Base-by-base conservation (phyloP, 2,797 vertebrate species). In the Lates japonicus region DNA sequence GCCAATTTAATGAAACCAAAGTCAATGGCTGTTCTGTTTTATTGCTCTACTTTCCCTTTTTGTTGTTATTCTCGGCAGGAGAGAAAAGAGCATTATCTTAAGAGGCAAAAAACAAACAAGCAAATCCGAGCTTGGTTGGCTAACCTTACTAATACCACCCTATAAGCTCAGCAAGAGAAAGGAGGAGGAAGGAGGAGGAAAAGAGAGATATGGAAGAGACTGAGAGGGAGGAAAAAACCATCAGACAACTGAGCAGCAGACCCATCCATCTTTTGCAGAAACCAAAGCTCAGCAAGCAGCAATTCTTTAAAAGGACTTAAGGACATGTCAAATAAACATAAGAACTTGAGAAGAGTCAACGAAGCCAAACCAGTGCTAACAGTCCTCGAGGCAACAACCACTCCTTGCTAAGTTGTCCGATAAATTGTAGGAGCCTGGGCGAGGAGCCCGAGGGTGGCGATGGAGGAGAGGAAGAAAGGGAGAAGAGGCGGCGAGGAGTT, bases 211-310 rank as follows among this genome's bases (percentile, higher is more conserved):
- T 51, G 70, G 74, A 57, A 72, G 52, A 68, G 72, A 76, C 41
- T 52, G 57, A 11, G 61, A 58, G 81, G 74, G 71, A 70, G 64
- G 35, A 62, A 74, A 60, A 80, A 82, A 76, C 22, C 81, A 89
- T 86, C 90, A n/a, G n/a, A n/a, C n/a, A n/a, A n/a, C n/a, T n/a
- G n/a, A n/a, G n/a, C n/a, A n/a, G n/a, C 95, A 92, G 92, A 96
- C 95, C 83, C 93, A 96, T 96, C 95, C 95, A 96, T 93, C 95
- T 93, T 82, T 94, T 95, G 91, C 94, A 96, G 86, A 96, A 94
- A 87, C 95, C 94, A 11, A 95, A 94, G 94, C 91, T 95, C 95
- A n/a, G n/a, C n/a, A n/a, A 1, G 95, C 94, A 75, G 95, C 84
- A 95, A 87, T 91, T 95, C 95, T 92, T 95, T 96, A n/a, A 83